Base-by-base conservation (phyloP, 1,140 invertebrate species). In the Heliothis virescens region DNA sequence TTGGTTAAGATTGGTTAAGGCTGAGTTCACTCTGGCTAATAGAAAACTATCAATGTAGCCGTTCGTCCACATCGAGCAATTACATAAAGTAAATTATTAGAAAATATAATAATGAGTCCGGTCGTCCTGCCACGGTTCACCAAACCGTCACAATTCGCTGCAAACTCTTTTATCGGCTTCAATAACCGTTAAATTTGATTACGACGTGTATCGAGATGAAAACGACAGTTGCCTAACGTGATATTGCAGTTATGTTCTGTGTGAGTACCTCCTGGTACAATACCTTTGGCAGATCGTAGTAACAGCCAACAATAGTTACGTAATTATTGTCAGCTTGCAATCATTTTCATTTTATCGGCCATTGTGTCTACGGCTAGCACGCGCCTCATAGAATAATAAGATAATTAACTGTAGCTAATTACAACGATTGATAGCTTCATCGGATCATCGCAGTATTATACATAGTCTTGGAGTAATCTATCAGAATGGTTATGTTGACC, bases 121-220 rank as follows among this genome's bases (percentile, higher is more conserved):
- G 57, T 55, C 72, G 57, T 85, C 84, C 75, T 62, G 81, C 65
- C 76, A 71, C 86, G 87, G 86, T 87, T 88, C 86, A 88, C 62
- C 81, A 74, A 83, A 81, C 84, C 83, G 83, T 87, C 83, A 85
- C 87, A 89, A 91, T 84, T 63, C 59, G 26, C 79, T 81, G 85
- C 65, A 48, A 77, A 86, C 85, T 90, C 90, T 41, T 92, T 91
- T 89, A 86, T 83, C 82, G 79, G 77, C 82, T 86, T 77, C 85
- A 89, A 89, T 87, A 87, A 88, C 90, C 90, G 91, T 90, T 83
- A 89, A 91, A 92, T 89, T 91, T 83, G 84, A 92, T 89, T 91
- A 91, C 86, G 82, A 81, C 79, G 85, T 85, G 85, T 86, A 86
- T 86, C 85, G 84, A 83, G 85, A 89, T 81, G 87, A 89, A 90